Percentiles rank a stretch among this genome's conserved stretches.
Evolutionary conservation across 1,140 invertebrate genomes (phyloP).

Genomic region (Formica exsecta): DNA sequence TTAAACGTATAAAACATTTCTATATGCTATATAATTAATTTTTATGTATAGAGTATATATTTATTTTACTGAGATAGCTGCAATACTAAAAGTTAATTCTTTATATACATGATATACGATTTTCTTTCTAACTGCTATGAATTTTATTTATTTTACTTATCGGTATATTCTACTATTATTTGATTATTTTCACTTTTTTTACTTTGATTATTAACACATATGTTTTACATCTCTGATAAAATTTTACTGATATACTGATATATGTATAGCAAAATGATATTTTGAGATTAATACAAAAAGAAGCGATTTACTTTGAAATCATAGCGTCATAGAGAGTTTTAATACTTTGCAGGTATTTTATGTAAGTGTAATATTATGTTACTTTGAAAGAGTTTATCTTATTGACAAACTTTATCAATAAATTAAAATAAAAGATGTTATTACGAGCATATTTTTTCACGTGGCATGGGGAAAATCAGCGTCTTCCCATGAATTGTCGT

Average conservation of each 20-base stretch:
- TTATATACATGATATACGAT: too few species aligned
- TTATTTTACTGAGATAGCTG: neutral
- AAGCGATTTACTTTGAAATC: neutral
- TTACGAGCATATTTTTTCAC: slow-evolving; percentile 5
- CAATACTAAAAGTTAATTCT: neutral
- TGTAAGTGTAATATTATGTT: neutral
- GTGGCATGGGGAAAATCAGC: neutral
- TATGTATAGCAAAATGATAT: neutral
- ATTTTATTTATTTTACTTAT: too few species aligned
- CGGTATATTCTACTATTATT: too few species aligned
- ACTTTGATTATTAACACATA: too few species aligned
- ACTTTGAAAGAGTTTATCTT: neutral
- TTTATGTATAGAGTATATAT: neutral
- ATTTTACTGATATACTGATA: too few species aligned
- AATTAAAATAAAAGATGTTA: slow-evolving; percentile 9
- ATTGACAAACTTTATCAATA: neutral
- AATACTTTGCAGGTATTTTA: slow-evolving; percentile 4
- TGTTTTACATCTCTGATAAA: too few species aligned
- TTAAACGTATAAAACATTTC: too few species aligned
- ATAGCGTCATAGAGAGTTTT: neutral
- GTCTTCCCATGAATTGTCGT: neutral
- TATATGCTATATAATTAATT: too few species aligned
- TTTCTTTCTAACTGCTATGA: too few species aligned
- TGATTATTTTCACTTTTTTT: too few species aligned
- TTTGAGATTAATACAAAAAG: neutral